These are phyloP conservation scores for Troides helena DNA, from an alignment of 2,888 invertebrate genomes.

Conservation along the genomic window DNA sequence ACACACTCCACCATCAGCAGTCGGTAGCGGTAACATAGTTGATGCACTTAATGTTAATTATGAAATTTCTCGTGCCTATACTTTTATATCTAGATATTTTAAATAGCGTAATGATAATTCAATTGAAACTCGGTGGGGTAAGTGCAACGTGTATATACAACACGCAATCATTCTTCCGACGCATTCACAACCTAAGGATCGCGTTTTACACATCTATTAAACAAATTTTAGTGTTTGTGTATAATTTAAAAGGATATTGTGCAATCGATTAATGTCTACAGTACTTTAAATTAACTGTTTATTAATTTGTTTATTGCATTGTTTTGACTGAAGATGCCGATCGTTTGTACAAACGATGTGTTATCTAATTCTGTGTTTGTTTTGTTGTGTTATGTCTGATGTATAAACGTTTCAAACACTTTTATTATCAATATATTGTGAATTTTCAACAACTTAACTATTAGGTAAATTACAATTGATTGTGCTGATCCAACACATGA, in stretches of 20 bases:
- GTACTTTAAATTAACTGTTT: neutral
- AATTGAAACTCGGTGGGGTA: conserved; percentile 38
- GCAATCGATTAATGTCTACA: conserved; percentile 5
- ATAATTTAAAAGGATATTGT: conserved; percentile 22
- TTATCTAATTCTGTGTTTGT: too few relatives aligned
- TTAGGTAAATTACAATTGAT: conserved; percentile 1
- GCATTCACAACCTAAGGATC: conserved; percentile 32
- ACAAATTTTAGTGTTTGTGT: neutral
- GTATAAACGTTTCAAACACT: neutral
- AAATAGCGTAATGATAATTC: conserved; percentile 49
- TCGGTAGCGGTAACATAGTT: conserved; percentile 48
- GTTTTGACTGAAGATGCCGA: too few relatives aligned
- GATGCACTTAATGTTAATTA: conserved; percentile 61
- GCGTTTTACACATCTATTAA: conserved; percentile 26
- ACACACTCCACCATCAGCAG: conserved; percentile 38
- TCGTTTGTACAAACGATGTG: too few relatives aligned
- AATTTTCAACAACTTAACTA: neutral
- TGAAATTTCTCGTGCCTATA: conserved; percentile 77
- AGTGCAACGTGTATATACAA: conserved; percentile 50
- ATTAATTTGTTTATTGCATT: too few relatives aligned
- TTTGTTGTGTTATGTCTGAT: too few relatives aligned
- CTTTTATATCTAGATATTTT: conserved; percentile 68
- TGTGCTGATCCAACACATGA: conserved; percentile 24
- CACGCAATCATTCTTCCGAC: conserved; percentile 39
- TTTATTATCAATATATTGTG: neutral